Conservation (phyloP, 2,888 invertebrate species). For the Priocnemis perturbator region DNA sequence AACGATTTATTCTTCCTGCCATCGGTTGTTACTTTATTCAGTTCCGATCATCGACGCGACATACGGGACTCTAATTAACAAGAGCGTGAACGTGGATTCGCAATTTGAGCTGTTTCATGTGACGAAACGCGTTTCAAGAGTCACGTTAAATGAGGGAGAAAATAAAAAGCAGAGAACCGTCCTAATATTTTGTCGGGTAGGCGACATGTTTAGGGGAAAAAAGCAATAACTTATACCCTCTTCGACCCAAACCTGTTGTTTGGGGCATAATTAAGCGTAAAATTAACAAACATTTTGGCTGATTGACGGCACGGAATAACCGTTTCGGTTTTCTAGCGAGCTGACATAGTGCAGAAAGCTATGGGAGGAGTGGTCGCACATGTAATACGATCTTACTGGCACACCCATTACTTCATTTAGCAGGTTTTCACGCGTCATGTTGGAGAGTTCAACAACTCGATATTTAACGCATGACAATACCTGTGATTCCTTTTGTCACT, state of each 20-base stretch:
- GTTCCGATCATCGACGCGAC: background rate
- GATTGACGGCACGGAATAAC: slow-evolving; percentile 5
- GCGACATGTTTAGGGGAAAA: slow-evolving; percentile 18
- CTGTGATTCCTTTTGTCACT: background rate
- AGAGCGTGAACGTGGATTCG: slow-evolving; percentile 41
- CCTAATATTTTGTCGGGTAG: slow-evolving; percentile 28
- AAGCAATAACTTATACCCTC: slow-evolving; percentile 38
- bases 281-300: slow-evolving; percentile 56
- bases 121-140: slow-evolving; percentile 22
- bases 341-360: slow-evolving; percentile 45
- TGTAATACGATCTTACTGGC: slow-evolving; percentile 48
- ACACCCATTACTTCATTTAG: slow-evolving; percentile 41
- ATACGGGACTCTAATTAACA: slow-evolving; percentile 13
- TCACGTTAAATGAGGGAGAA: slow-evolving; percentile 16
- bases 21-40: background rate
- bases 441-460: slow-evolving; percentile 4
- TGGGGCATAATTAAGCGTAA: slow-evolving; percentile 48
- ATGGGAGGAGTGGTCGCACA: slow-evolving; percentile 29
- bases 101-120: slow-evolving; percentile 37
- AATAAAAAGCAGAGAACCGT: slow-evolving; percentile 35
- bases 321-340: slow-evolving; percentile 43
- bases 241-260: slow-evolving; percentile 13
- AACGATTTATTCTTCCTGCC: background rate
- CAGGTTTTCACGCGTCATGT: slow-evolving; percentile 6
- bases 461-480: background rate